Conservation (phyloP, 2,888 invertebrate species). For the Apamea epomidion region DNA sequence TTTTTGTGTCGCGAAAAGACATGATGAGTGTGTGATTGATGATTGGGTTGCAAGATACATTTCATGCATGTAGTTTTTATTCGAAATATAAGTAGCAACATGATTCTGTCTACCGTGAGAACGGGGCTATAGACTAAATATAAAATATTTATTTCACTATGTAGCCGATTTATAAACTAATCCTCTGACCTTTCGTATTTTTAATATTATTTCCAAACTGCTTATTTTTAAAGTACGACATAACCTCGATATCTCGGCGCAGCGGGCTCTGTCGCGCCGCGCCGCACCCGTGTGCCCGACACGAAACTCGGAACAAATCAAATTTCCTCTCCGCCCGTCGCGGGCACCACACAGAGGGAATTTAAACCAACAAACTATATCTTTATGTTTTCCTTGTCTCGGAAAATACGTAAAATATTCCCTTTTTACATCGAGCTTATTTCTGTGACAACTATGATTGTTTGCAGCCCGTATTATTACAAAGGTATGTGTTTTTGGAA, state of each 20-base stretch:
- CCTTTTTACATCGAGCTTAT: conserved; percentile 46
- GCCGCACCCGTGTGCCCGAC: conserved; percentile 23
- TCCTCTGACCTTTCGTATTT: background rate
- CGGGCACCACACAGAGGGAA: conserved; percentile 66
- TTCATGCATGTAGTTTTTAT: too few relatives aligned
- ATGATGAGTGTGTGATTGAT: too few relatives aligned
- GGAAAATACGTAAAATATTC: conserved; percentile 48
- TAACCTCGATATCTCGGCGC: conserved; percentile 17
- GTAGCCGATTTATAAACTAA: conserved; percentile 6
- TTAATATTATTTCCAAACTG: conserved; percentile 10
- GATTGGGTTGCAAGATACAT: background rate
- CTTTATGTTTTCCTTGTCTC: conserved; percentile 57
- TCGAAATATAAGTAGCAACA: background rate
- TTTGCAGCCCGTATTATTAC: conserved; percentile 40
- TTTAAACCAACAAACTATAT: conserved; percentile 71
- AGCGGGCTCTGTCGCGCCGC: background rate
- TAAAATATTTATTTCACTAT: background rate
- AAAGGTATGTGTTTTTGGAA: conserved; percentile 11
- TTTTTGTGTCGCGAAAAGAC: too few relatives aligned
- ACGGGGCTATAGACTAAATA: background rate
- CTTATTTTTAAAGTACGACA: conserved; percentile 17
- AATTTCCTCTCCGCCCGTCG: conserved; percentile 71
- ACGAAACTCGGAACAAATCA: conserved; percentile 74
- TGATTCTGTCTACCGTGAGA: background rate
- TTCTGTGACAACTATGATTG: conserved; percentile 46